A percentile compares a stretch with the other conserved stretches of the same genome.
These are phyloP conservation scores for Plectropomus leopardus DNA, from an alignment of 2,113 vertebrate genomes.

Conservation along the genomic window DNA sequence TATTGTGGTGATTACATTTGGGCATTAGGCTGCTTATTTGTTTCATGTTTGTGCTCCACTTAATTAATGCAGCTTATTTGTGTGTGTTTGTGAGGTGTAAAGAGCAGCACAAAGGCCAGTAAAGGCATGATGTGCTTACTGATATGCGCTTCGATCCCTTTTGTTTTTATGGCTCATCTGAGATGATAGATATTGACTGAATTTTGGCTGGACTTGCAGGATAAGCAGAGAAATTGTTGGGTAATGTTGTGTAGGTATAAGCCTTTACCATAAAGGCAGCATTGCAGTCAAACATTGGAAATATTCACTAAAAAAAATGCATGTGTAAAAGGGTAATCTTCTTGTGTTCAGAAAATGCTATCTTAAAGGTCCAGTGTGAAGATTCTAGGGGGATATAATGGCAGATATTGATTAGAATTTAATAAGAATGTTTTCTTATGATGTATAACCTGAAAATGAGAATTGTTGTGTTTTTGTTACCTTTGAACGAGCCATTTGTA, in stretches of 20 bases:
- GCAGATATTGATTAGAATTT: too few relatives aligned
- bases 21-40: conserved; percentile 55
- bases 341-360: too few relatives aligned
- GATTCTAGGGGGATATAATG: too few relatives aligned
- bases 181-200: not conserved
- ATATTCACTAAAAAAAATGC: too few relatives aligned
- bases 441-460: too few relatives aligned
- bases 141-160: conserved; percentile 5
- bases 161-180: not conserved
- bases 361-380: too few relatives aligned
- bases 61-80: conserved; percentile 58
- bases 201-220: not conserved
- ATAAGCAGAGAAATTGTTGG: not conserved
- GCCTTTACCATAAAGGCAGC: not conserved
- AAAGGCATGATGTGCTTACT: not conserved
- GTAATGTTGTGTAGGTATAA: not conserved
- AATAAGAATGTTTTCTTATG: too few relatives aligned
- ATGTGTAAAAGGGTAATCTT: not conserved
- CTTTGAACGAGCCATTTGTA: too few relatives aligned
- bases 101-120: conserved; percentile 21
- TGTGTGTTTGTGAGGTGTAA: conserved; percentile 30
- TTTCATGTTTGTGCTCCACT: conserved; percentile 51
- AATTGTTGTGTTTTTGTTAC: too few relatives aligned
- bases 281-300: not conserved
- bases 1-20: conserved; percentile 60